Evolutionary conservation across 2,797 vertebrate species (phyloP), one percentile per base, ranked within the genome.

Genomic region (Alca torda): DNA sequence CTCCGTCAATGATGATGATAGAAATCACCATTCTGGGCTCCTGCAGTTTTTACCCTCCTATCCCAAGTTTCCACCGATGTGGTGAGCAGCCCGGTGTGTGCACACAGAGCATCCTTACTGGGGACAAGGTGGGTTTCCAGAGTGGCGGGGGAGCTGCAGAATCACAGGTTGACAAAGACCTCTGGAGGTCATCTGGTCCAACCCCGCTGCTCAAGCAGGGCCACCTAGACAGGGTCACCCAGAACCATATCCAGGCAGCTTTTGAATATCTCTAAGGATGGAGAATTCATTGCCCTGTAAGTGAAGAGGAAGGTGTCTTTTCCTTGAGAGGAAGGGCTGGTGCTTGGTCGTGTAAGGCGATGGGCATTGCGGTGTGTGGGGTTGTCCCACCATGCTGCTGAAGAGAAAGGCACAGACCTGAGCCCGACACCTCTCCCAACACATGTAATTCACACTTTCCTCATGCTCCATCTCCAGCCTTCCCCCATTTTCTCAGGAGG

Each of bases 71-170:
- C 8, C 19, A 60, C 10, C 35, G 35, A 39, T 2, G 3, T 46
- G 13, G 18, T 21, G 28, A 92, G 12, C 61, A 79, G 43, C 28
- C 18, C 2, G 1, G 17, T 12, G 30, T 2, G 4, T 50, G 16
- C 37, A 37, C 2, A 4, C 18, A 20, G 26, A 50, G 14, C 64
- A 33, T 20, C 20, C 50, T 57, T 72, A 53, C 19, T 35, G 41
- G 16, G 17, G 3, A 30, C 39, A 30, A 53, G 56, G 25, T 28
- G 30, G 16, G 4, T 64, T 92, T 88, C 57, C 54, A 69, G 61
- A 28, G 9, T 0, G 0, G 8, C 0, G 1, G 33, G 18, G 16
- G 61, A 59, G 37, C 26, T 15, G 4, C 54, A 80, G 76, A 31
- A 45, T 61, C 86, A 83, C 7, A 25, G 7, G 15, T 33, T 45